Base-by-base conservation (phyloP, 2,888 invertebrate species). In the Aethes cnicana region DNA sequence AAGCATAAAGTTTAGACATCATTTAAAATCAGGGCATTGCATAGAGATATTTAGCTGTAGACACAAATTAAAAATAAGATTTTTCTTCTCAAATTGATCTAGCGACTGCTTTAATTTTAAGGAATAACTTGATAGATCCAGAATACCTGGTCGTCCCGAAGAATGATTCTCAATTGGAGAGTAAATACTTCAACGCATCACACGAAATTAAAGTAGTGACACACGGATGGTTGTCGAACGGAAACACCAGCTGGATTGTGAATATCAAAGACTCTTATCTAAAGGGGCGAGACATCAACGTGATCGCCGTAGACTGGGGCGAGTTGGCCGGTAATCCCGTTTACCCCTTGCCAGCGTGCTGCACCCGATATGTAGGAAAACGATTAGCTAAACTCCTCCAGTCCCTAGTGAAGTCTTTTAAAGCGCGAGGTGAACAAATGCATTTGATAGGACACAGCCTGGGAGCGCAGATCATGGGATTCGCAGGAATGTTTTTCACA, bases 391-490 rank as follows among this genome's bases (percentile, higher is more conserved):
- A 73, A 53, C 54, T 89, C 26, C 49, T 89, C 1, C 57, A 69
- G 8, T 63, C 74, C 2, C 59, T 86, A 6, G 56, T 57, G 7
- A 56, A 55, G 25, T 66, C 68, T 0, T 81, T 74, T 52, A 37
- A 64, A 6, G 20, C 77, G 1, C 44, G 62, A 20, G 72, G 72
- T 5, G 66, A 64, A 6, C 61, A 62, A 28, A 66, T 86, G 35
- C 87, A 91, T 65, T 66, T 90, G 41, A 78, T 90, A 35, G 90
- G 90, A 0, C 92, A 92, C 59, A 92, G 92, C 63, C 74, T 92
- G 49, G 92, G 92, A 16, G 91, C 92, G 0, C 92, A 92, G 33
- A 88, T 91, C 3, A 91, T 91, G 89, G 92, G 92, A 3, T 91
- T 90, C 62, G 88, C 92, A 2, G 92, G 91, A 68, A 58, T 88